phyloP scores from a whole-genome alignment of 1,140 invertebrate genomes.

The Eumaeus atala region DNA sequence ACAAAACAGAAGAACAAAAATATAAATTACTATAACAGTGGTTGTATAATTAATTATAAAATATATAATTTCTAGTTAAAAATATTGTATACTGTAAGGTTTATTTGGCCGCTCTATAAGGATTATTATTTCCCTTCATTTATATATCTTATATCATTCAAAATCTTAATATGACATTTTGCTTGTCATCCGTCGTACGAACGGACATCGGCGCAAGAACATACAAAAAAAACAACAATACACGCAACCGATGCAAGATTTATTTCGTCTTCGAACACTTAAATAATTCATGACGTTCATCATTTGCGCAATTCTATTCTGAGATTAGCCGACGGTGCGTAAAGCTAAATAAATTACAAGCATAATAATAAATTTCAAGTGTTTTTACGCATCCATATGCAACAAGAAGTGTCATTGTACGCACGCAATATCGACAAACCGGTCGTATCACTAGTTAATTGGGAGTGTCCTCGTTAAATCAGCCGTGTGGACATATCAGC shows the following conservation, averaged over 20 bases:
- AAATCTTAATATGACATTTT: too few relatives aligned
- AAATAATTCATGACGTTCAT: constrained; percentile 9
- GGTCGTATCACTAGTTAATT: constrained; percentile 18
- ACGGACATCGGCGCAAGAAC: too few relatives aligned
- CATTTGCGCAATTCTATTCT: constrained; percentile 9
- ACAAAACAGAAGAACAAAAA: too few relatives aligned
- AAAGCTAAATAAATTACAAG: constrained; percentile 15
- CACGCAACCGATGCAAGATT: not conserved
- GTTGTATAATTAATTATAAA: too few relatives aligned
- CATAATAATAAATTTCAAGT: constrained; percentile 4
- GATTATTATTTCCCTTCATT: too few relatives aligned
- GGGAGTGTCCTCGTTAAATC: constrained; percentile 18
- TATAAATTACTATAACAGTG: too few relatives aligned
- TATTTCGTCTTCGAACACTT: constrained; percentile 2
- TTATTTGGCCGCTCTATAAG: too few relatives aligned
- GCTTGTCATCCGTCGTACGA: too few relatives aligned
- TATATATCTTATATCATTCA: too few relatives aligned
- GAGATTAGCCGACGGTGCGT: constrained; percentile 10
- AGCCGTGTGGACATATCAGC: constrained; percentile 17
- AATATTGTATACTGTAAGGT: too few relatives aligned
- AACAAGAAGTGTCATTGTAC: constrained; percentile 5
- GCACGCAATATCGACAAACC: constrained; percentile 12
- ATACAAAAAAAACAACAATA: not conserved
- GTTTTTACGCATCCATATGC: constrained; percentile 9
- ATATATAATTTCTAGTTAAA: too few relatives aligned